A percentile compares a stretch with the other conserved stretches of the same genome.
phyloP scores from a whole-genome alignment of 1,140 invertebrate species.

The Habropoda laboriosa region DNA sequence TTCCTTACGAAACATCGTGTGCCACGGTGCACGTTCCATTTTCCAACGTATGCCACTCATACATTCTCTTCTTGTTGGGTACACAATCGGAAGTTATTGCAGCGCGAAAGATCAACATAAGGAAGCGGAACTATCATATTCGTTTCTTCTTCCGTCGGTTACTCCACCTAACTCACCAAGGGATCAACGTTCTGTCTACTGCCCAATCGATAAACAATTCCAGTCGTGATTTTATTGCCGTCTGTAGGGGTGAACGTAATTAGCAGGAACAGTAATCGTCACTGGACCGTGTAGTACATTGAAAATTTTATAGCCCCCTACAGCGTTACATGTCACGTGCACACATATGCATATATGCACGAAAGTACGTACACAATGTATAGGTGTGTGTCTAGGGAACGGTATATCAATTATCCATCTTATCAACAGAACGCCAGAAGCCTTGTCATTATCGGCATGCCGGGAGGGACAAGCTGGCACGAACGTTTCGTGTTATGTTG shows the following conservation, averaged over 20 bases:
- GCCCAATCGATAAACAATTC: slow-evolving; percentile 66
- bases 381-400: neutral
- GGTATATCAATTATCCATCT: slow-evolving; percentile 39
- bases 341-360: neutral
- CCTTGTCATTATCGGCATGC: slow-evolving; percentile 35
- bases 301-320: slow-evolving; percentile 43
- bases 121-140: neutral
- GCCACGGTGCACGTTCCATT: neutral
- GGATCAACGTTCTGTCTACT: neutral
- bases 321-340: neutral
- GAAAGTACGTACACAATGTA: neutral
- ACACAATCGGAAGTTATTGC: neutral
- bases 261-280: slow-evolving; percentile 59
- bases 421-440: slow-evolving; percentile 11
- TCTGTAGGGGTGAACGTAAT: slow-evolving; percentile 56
- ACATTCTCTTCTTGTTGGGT: neutral
- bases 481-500: neutral
- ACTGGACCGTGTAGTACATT: slow-evolving; percentile 13
- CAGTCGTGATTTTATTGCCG: slow-evolving; percentile 48
- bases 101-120: neutral
- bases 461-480: slow-evolving; percentile 15
- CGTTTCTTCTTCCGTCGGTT: neutral
- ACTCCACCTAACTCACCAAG: neutral
- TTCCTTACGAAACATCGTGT: neutral
- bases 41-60: neutral